Evolutionary conservation across 2,888 invertebrate species (phyloP).

Genomic region (Rhodophaea formosa): DNA sequence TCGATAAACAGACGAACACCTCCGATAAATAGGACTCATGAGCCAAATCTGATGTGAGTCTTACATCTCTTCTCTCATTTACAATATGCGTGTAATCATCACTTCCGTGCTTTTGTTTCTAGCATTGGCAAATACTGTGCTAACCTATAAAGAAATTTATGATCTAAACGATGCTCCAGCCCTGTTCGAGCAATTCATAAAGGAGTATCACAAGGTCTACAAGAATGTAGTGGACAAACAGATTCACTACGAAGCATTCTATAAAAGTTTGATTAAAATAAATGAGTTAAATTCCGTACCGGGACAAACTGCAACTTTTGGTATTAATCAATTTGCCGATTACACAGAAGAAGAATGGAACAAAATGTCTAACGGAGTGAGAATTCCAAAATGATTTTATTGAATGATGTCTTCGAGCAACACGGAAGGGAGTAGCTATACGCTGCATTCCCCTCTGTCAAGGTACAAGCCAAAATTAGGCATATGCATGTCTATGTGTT

Average conservation of each 20-base stretch:
- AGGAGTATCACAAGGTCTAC: constrained; percentile 14
- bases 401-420: too few species aligned
- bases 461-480: too few species aligned
- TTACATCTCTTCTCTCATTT: too few species aligned
- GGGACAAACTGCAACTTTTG: background rate
- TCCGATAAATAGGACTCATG: too few species aligned
- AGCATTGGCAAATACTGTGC: background rate
- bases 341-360: constrained; percentile 26
- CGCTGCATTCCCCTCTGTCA: too few species aligned
- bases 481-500: too few species aligned
- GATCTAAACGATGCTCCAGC: constrained; percentile 4
- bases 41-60: too few species aligned
- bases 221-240: background rate
- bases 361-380: constrained; percentile 5
- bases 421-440: too few species aligned
- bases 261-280: constrained; percentile 4
- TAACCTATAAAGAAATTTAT: background rate
- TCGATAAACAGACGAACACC: too few species aligned
- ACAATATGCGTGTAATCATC: too few species aligned
- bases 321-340: constrained; percentile 27
- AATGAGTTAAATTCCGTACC: constrained; percentile 4
- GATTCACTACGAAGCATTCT: constrained; percentile 12
- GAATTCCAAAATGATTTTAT: background rate
- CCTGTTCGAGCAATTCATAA: constrained; percentile 7
- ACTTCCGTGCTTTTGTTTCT: background rate